Conservation (phyloP, 2,113 vertebrate genomes). For the Hypanus sabinus region DNA sequence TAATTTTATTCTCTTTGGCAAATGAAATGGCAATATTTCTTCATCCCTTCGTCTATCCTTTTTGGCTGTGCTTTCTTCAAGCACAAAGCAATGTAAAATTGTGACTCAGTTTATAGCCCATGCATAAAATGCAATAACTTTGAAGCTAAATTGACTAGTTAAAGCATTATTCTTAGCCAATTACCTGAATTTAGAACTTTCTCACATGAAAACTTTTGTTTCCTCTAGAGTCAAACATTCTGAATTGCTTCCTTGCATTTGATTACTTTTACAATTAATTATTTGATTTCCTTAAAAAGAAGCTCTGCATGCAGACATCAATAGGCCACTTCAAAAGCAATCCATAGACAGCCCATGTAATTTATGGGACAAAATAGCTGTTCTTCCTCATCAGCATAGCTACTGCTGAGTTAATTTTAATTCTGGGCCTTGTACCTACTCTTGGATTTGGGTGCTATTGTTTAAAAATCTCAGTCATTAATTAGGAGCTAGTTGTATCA, state of each 20-base stretch:
- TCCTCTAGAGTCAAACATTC: background rate
- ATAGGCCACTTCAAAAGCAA: background rate
- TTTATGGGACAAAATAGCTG: background rate
- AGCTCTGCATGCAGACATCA: background rate
- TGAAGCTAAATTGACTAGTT: background rate
- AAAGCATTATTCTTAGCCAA: background rate
- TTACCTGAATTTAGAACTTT: background rate
- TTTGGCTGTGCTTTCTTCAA: no score
- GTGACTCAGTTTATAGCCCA: background rate
- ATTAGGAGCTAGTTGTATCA: background rate
- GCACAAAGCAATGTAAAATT: background rate
- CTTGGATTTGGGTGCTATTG: background rate
- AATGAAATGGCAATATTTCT: background rate
- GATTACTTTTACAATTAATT: slow-evolving; percentile 13
- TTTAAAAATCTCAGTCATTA: background rate
- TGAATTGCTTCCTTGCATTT: background rate
- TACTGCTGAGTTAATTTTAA: slow-evolving; percentile 9
- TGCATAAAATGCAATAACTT: background rate
- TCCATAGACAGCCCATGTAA: background rate
- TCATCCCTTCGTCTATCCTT: background rate
- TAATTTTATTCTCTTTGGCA: background rate
- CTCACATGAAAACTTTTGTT: background rate
- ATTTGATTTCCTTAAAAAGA: background rate
- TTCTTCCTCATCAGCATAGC: background rate
- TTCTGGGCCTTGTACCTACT: background rate